These are phyloP conservation scores for Gadopsis marmoratus DNA, from an alignment of 2,797 vertebrate genomes.

Conservation along the genomic window DNA sequence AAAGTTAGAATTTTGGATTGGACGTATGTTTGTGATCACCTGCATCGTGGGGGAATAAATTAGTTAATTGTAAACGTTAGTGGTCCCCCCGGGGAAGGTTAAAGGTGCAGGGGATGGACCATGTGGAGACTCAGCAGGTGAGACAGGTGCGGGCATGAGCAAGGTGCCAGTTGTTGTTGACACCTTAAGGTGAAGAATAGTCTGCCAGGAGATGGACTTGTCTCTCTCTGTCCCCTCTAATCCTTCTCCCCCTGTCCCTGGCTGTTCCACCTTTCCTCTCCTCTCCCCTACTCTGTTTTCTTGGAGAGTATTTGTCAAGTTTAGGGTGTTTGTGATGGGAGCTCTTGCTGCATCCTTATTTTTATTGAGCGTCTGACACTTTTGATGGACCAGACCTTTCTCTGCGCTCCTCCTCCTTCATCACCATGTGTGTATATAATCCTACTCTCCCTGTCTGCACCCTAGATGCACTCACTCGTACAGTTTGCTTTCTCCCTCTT, in stretches of 20 bases:
- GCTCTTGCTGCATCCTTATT: conserved; percentile 58
- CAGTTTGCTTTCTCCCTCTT: conserved; percentile 15
- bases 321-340: conserved; percentile 62
- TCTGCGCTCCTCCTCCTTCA: conserved; percentile 50
- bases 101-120: conserved; percentile 28
- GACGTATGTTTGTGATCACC: neutral
- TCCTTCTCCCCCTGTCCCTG: conserved; percentile 28
- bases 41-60: neutral
- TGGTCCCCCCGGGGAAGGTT: conserved; percentile 19
- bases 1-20: conserved; percentile 2
- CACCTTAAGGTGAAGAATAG: conserved; percentile 70
- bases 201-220: conserved; percentile 60
- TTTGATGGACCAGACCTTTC: conserved; percentile 57
- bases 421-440: conserved; percentile 38
- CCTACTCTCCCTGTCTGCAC: conserved; percentile 12
- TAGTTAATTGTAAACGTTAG: neutral
- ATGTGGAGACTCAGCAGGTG: conserved; percentile 31
- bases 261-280: conserved; percentile 1
- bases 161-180: conserved; percentile 72
- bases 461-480: neutral
- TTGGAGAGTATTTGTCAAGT: conserved; percentile 49
- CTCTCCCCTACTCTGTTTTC: conserved; percentile 29
- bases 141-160: conserved; percentile 65
- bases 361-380: conserved; percentile 73
- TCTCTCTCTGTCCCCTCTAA: conserved; percentile 62